phyloP scores from a whole-genome alignment of 2,113 vertebrate genomes.

The Amazona vittata region DNA sequence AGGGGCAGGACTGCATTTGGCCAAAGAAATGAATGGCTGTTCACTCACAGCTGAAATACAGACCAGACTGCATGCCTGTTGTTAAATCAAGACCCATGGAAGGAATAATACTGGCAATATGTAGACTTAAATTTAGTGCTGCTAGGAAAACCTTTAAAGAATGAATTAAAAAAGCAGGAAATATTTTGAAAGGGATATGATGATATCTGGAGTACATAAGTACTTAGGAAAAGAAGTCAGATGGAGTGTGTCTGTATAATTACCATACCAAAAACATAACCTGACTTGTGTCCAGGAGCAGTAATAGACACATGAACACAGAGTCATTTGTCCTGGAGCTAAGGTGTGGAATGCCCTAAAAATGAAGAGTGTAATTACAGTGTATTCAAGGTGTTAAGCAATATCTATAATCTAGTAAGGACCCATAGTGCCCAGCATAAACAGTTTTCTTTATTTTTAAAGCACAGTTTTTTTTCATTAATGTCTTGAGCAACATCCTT shows the following conservation, averaged over 20 bases:
- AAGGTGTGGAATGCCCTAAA: background rate
- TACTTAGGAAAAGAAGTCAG: background rate
- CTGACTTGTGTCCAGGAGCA: background rate
- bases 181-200: background rate
- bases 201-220: background rate
- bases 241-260: background rate
- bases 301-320: background rate
- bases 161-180: background rate
- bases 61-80: background rate
- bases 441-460: background rate
- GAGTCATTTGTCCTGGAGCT: background rate
- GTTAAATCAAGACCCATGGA: background rate
- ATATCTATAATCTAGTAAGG: background rate
- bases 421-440: background rate
- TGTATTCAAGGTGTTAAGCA: background rate
- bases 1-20: background rate
- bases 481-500: conserved; percentile 17
- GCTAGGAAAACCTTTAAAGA: background rate
- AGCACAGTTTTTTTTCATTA: background rate
- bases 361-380: background rate
- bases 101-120: background rate
- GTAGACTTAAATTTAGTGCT: background rate
- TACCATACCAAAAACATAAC: background rate
- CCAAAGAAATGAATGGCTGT: background rate
- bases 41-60: background rate